Conservation (phyloP, 2,888 invertebrate species). For the Cylindroiulus punctatus region DNA sequence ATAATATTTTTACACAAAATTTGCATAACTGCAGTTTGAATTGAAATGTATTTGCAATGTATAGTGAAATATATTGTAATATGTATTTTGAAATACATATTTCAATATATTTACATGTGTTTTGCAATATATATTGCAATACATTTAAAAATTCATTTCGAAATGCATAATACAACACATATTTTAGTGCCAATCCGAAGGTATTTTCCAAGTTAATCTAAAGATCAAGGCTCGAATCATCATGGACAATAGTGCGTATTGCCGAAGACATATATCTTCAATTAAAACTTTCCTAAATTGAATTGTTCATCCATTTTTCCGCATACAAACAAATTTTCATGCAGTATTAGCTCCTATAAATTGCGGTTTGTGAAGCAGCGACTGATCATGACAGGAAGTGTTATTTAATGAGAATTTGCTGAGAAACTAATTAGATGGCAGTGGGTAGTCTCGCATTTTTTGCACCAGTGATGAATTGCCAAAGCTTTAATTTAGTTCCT, state of each 20-base stretch:
- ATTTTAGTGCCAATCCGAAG: too few species aligned
- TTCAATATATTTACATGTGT: too few species aligned
- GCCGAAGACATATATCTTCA: background rate
- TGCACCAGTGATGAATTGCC: constrained; percentile 6
- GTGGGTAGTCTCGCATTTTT: background rate
- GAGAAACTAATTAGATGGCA: constrained; percentile 35
- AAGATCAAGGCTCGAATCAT: background rate
- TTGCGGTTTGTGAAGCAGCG: constrained; percentile 7
- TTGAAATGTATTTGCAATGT: too few species aligned
- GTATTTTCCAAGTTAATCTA: too few species aligned
- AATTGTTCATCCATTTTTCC: background rate
- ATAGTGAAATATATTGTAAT: too few species aligned
- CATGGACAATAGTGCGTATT: background rate
- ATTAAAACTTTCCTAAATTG: background rate
- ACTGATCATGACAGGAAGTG: constrained; percentile 29
- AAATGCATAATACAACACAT: too few species aligned
- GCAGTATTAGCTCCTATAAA: background rate
- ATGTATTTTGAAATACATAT: too few species aligned
- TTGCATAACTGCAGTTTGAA: too few species aligned
- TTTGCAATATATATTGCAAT: too few species aligned
- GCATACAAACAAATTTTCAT: background rate
- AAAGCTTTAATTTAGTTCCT: constrained; percentile 17
- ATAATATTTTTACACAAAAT: too few species aligned
- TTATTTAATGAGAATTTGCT: constrained; percentile 43
- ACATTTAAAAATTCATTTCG: too few species aligned